Evolutionary conservation across 1,140 invertebrate genomes (phyloP).

Genomic region (Drosophila ambigua): DNA sequence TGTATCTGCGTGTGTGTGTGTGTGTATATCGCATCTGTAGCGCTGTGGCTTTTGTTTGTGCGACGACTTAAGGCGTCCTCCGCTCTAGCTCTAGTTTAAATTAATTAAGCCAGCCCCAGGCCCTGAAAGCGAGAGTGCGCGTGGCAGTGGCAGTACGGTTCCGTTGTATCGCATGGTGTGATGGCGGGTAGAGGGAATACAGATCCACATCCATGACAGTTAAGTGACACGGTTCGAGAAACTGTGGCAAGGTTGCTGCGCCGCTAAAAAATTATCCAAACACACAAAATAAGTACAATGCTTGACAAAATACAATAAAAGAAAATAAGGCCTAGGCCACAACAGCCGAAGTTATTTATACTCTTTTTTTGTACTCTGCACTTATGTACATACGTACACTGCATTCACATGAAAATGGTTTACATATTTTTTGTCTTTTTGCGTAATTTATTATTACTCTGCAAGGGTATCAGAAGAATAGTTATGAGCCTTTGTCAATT

Average conservation of each 20-base stretch:
- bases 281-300: background rate
- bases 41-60: conserved; percentile 61
- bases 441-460: too few species aligned
- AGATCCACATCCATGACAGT: conserved; percentile 16
- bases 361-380: too few species aligned
- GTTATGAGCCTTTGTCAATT: background rate
- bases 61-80: conserved; percentile 51
- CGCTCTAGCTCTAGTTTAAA: conserved; percentile 64
- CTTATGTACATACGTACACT: too few species aligned
- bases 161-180: background rate
- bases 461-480: conserved; percentile 1
- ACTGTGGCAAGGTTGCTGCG: conserved; percentile 60
- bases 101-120: conserved; percentile 61
- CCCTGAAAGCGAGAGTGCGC: conserved; percentile 67
- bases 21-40: conserved; percentile 39
- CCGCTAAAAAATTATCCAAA: conserved; percentile 10
- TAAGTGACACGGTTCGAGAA: conserved; percentile 50
- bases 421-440: too few species aligned
- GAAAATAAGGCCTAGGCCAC: too few species aligned
- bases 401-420: too few species aligned
- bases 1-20: conserved; percentile 8
- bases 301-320: too few species aligned
- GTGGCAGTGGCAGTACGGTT: background rate
- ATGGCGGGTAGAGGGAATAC: too few species aligned
- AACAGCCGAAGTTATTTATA: too few species aligned